Evolutionary conservation across 1,140 invertebrate genomes (phyloP).

Genomic region (Oppia nitens): DNA sequence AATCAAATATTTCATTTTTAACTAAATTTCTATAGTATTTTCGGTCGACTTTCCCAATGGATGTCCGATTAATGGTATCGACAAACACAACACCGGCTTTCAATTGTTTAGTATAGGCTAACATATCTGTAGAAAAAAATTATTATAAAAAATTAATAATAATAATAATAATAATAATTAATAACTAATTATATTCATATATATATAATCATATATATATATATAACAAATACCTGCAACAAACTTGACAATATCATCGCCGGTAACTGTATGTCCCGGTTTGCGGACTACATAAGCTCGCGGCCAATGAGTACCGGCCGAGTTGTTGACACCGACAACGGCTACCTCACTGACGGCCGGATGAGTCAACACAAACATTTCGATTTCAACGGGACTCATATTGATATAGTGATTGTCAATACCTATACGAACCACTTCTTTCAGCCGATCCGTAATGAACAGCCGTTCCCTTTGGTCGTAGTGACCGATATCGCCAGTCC

Average conservation of each 20-base stretch:
- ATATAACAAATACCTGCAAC: neutral
- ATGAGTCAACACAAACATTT: neutral
- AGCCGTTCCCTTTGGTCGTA: conserved; percentile 20
- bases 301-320: neutral
- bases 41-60: conserved; percentile 1
- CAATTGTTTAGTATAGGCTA: neutral
- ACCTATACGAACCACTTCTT: conserved; percentile 13
- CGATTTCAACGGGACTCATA: neutral
- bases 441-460: conserved; percentile 21
- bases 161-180: too few relatives aligned
- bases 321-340: neutral
- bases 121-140: neutral
- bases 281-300: neutral
- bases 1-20: neutral
- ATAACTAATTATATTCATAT: too few relatives aligned
- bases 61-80: neutral
- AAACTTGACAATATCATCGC: neutral
- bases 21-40: conserved; percentile 1
- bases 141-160: too few relatives aligned
- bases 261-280: neutral
- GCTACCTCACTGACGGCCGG: neutral
- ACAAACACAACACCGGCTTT: neutral
- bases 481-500: conserved; percentile 33
- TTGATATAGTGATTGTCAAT: neutral
- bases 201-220: neutral